Conservation (phyloP, 2,888 invertebrate genomes). For the Rhogogaster chlorosoma region DNA sequence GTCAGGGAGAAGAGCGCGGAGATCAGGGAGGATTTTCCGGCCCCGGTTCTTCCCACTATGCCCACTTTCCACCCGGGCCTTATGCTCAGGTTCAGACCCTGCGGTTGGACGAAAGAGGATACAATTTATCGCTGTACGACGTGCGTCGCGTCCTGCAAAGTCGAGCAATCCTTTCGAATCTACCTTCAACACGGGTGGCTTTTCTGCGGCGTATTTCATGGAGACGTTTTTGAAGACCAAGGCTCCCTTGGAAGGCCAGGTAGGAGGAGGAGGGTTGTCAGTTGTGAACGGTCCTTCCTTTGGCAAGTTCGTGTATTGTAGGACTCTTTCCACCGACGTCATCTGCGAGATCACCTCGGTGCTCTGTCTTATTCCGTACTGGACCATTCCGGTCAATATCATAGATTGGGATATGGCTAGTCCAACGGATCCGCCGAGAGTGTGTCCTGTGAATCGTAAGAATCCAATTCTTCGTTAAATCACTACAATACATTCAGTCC, state of each 20-base stretch:
- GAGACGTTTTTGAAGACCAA: constrained; percentile 82
- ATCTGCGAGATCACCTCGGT: constrained; percentile 87
- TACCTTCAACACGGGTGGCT: constrained; percentile 86
- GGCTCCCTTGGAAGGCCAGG: constrained; percentile 86
- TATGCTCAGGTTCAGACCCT: constrained; percentile 84
- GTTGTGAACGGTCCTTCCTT: constrained; percentile 80
- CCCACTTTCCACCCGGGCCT: constrained; percentile 89
- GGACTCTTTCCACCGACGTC: constrained; percentile 89
- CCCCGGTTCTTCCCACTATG: constrained; percentile 91
- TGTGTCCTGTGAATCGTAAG: constrained; percentile 74
- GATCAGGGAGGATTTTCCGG: constrained; percentile 90
- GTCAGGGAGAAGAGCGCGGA: constrained; percentile 91
- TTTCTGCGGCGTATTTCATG: constrained; percentile 83
- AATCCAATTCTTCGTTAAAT: neutral
- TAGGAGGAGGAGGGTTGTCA: constrained; percentile 78
- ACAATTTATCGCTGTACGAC: too few species aligned
- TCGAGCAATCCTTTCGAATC: neutral
- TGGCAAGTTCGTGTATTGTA: constrained; percentile 88
- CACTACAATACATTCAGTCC: neutral
- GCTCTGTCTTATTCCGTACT: constrained; percentile 88
- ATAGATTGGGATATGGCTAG: constrained; percentile 86
- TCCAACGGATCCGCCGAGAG: constrained; percentile 84
- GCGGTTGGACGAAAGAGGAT: neutral
- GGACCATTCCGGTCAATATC: constrained; percentile 88
- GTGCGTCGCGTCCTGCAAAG: neutral